Conservation (phyloP, 2,888 invertebrate genomes). For the Panzeria rudis region DNA sequence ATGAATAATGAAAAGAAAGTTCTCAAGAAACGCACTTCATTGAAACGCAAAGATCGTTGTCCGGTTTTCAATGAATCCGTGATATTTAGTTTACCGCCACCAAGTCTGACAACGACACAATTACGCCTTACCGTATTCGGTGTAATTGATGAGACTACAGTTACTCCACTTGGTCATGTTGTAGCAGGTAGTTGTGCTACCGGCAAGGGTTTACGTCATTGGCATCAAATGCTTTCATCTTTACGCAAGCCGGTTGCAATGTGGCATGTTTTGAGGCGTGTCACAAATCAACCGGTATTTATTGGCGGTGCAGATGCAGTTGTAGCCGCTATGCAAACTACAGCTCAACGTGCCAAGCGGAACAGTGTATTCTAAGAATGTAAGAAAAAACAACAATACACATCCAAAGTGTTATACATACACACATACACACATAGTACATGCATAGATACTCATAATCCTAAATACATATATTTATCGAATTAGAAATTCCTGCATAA, state of each 20-base stretch:
- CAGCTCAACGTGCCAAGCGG: constrained; percentile 77
- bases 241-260: constrained; percentile 92
- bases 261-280: constrained; percentile 90
- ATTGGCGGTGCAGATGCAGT: constrained; percentile 81
- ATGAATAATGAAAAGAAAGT: constrained; percentile 92
- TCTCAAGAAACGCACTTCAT: constrained; percentile 91
- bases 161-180: constrained; percentile 90
- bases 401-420: background rate
- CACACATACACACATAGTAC: background rate
- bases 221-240: constrained; percentile 93
- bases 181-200: constrained; percentile 90
- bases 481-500: constrained; percentile 49
- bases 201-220: constrained; percentile 90
- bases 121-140: constrained; percentile 88
- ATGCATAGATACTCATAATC: background rate
- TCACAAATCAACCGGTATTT: constrained; percentile 80
- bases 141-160: constrained; percentile 83
- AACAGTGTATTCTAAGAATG: constrained; percentile 79
- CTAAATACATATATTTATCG: background rate
- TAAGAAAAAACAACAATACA: constrained; percentile 14
- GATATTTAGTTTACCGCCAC: constrained; percentile 92
- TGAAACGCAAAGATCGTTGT: constrained; percentile 89
- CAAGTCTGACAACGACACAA: constrained; percentile 89
- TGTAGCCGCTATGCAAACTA: constrained; percentile 80
- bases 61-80: constrained; percentile 94